Evolutionary conservation across 2,797 vertebrate genomes (phyloP).

Genomic region (Holocentrus rufus): DNA sequence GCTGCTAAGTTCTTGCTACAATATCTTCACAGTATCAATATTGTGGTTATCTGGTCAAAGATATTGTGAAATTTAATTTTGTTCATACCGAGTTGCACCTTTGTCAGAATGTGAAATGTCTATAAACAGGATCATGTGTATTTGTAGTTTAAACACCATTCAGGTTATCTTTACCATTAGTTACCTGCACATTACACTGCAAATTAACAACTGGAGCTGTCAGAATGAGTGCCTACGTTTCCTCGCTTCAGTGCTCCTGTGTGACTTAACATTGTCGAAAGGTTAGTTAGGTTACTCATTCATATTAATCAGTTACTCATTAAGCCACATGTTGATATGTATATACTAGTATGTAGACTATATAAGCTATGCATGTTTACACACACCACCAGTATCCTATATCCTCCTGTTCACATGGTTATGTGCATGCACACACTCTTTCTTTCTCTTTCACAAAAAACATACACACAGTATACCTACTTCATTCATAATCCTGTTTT

Average conservation of each 20-base stretch:
- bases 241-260: not conserved
- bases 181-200: too few relatives aligned
- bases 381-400: not conserved
- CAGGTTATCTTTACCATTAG: too few relatives aligned
- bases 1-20: too few relatives aligned
- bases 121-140: too few relatives aligned
- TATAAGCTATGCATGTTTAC: too few relatives aligned
- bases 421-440: not conserved
- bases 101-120: too few relatives aligned
- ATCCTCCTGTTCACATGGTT: conserved; percentile 3
- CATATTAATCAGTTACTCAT: conserved; percentile 27
- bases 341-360: too few relatives aligned
- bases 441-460: not conserved
- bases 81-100: too few relatives aligned
- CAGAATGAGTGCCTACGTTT: not conserved
- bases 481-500: conserved; percentile 62
- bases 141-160: too few relatives aligned
- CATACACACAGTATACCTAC: conserved; percentile 24
- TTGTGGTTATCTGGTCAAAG: too few relatives aligned
- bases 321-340: not conserved
- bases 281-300: conserved; percentile 38
- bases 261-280: not conserved
- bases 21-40: too few relatives aligned
- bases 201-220: not conserved
- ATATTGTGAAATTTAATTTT: too few relatives aligned